Evolutionary conservation across 2,797 vertebrate genomes (phyloP), one percentile per base, ranked within the genome.

Genomic region (Valencia hispanica): DNA sequence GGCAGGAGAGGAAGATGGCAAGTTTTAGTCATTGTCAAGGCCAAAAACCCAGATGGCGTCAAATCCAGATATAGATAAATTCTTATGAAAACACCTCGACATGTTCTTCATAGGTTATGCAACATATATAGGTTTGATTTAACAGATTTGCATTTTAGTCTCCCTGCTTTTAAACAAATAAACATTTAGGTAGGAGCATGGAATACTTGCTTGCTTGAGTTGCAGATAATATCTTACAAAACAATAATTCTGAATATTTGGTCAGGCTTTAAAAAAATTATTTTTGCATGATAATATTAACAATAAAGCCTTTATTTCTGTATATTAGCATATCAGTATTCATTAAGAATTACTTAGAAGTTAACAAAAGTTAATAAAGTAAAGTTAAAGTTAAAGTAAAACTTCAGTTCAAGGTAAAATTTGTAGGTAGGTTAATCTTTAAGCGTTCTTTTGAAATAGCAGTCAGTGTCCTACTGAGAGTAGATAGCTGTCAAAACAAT

Each of bases 21-120:
- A 71, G 80, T 70, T 65, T 55, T 79, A 3, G 69, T 79, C 82
- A 61, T 53, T 59, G 69, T 86, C 72, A 79, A 75, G 78, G 81
- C 78, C 84, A 87, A 80, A 80, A 81, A 87, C 91, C 68, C 73
- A 88, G 84, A 91, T 81, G 84, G 71, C 80, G 73, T 69, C 70
- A 63, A 4, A 15, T 81, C 79, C 61, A 86, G 78, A 87, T 83
- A 86, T 86, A 86, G 79, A 81, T 53, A 41, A 41, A 36, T 71
- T 70, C 70, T 86, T 79, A 77, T 75, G 50, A 68, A 84, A 87
- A 84, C 77, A 79, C 15, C 51, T 75, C 50, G 32, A 61, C 32
- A 55, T 36, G 1, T 36, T 36, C 8, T 47, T 25, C 57, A 27
- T 27, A 36, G 8, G 39, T 43, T 0, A 68, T 25, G 72, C 11